Conservation (phyloP, 2,888 invertebrate species). For the Netelia fuscicornis region DNA sequence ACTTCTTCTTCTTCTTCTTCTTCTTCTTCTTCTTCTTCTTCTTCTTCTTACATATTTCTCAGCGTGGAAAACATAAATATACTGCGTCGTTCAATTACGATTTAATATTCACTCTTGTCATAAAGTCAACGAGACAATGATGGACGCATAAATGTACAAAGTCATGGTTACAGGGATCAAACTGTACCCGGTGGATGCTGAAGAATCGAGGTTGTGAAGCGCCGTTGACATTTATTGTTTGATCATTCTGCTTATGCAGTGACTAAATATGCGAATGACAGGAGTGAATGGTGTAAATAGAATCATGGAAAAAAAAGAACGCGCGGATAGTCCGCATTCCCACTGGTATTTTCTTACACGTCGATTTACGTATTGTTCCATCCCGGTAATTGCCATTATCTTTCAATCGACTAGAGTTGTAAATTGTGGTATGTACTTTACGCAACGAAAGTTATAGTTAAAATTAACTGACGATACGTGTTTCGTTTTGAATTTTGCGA, state of each 20-base stretch:
- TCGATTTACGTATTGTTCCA: no score
- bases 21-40: background rate
- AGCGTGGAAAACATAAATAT: background rate
- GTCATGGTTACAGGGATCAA: constrained; percentile 7
- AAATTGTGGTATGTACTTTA: no score
- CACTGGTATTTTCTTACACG: background rate
- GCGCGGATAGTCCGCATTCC: constrained; percentile 24
- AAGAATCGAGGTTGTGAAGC: background rate
- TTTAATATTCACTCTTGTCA: background rate
- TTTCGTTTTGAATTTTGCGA: no score
- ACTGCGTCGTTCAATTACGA: background rate
- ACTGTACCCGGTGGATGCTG: background rate
- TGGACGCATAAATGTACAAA: constrained; percentile 1
- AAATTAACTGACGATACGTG: no score
- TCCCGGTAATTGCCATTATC: no score
- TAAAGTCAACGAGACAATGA: constrained; percentile 18
- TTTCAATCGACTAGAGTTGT: no score
- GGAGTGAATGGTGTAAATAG: constrained; percentile 4
- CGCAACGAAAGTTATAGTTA: no score
- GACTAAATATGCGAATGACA: background rate
- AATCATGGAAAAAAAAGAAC: constrained; percentile 1
- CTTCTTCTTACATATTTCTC: background rate
- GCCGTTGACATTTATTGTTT: constrained; percentile 18
- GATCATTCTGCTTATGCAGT: background rate
- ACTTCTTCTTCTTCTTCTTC: background rate